Evolutionary conservation across 2,888 invertebrate genomes (phyloP).

Genomic region (Heliconius ethilla): DNA sequence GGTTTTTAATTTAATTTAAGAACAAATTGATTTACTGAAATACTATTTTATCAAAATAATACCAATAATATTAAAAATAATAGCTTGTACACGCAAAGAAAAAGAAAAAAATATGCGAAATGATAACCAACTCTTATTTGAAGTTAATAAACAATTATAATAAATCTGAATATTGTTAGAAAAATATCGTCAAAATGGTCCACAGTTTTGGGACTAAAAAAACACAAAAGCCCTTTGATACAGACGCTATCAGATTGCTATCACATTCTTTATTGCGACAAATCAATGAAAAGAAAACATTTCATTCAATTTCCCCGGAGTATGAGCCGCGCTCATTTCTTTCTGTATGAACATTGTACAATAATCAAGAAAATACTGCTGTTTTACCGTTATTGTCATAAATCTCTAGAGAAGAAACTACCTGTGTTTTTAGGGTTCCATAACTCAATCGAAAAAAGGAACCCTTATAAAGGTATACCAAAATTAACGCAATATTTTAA

Average conservation of each 20-base stretch:
- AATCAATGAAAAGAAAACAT: conserved; percentile 25
- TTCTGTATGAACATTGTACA: conserved; percentile 1
- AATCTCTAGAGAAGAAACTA: conserved; percentile 10
- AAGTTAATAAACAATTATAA: neutral
- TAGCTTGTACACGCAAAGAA: too few relatives aligned
- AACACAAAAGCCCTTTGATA: conserved; percentile 12
- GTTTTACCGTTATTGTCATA: conserved; percentile 1
- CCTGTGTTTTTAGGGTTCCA: neutral
- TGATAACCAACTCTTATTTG: too few relatives aligned
- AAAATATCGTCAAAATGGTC: neutral
- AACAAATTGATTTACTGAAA: too few relatives aligned
- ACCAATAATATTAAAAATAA: too few relatives aligned
- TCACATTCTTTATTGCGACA: conserved; percentile 17
- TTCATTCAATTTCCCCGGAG: conserved; percentile 32
- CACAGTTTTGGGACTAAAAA: neutral
- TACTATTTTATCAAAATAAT: too few relatives aligned
- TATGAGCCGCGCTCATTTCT: conserved; percentile 7
- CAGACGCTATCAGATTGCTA: conserved; percentile 1
- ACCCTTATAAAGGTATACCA: too few relatives aligned
- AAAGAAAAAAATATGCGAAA: too few relatives aligned
- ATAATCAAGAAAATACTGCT: conserved; percentile 15
- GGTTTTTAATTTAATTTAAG: too few relatives aligned
- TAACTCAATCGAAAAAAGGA: too few relatives aligned
- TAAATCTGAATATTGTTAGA: neutral
- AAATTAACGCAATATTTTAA: too few relatives aligned